These are phyloP conservation scores for Hyposoter dolosus DNA, from an alignment of 2,888 invertebrate genomes.

Conservation along the genomic window DNA sequence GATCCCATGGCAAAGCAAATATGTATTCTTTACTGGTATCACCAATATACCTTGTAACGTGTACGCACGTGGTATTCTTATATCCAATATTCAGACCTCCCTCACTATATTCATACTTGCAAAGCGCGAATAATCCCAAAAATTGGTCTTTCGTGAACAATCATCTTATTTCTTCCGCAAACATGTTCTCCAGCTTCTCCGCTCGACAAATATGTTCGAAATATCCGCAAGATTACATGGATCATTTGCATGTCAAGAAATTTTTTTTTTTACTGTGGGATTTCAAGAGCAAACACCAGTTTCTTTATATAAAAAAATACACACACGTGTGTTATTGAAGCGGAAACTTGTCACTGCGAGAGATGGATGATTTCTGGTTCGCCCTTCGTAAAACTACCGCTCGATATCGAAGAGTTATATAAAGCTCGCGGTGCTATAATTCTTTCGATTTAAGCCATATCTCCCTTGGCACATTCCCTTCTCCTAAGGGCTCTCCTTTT, in stretches of 20 bases:
- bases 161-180: neutral
- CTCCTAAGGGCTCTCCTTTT: constrained; percentile 16
- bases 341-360: constrained; percentile 36
- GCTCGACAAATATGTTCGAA: neutral
- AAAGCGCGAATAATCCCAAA: neutral
- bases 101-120: neutral
- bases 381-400: constrained; percentile 37
- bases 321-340: constrained; percentile 16
- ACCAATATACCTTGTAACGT: constrained; percentile 18
- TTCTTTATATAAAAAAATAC: neutral
- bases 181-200: neutral
- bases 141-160: neutral
- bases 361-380: constrained; percentile 40
- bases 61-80: neutral
- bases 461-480: constrained; percentile 44
- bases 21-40: constrained; percentile 24
- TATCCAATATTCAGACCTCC: neutral
- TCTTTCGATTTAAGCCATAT: constrained; percentile 54
- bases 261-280: constrained; percentile 12
- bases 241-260: neutral
- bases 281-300: neutral
- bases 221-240: neutral
- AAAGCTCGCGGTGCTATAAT: constrained; percentile 38
- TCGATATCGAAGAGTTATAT: constrained; percentile 33
- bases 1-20: constrained; percentile 53